These are phyloP conservation scores for Zaprionus inermis DNA, from an alignment of 1,140 invertebrate genomes.

Conservation along the genomic window DNA sequence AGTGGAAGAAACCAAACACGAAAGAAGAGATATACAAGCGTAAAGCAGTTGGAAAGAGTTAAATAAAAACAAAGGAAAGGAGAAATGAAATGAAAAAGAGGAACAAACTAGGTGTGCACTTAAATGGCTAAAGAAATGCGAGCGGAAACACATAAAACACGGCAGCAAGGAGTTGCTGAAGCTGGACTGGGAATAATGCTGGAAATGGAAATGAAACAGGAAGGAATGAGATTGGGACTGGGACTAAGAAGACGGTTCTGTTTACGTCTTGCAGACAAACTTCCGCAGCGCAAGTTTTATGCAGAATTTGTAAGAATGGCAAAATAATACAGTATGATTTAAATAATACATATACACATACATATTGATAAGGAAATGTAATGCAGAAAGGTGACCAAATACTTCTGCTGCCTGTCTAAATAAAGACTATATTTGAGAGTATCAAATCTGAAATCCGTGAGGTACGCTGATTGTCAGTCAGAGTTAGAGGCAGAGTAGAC, in stretches of 20 bases:
- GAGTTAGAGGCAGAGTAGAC: neutral
- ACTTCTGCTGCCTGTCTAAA: neutral
- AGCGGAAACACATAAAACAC: constrained; percentile 69
- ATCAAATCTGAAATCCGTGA: constrained; percentile 26
- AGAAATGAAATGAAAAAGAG: constrained; percentile 18
- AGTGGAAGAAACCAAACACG: constrained; percentile 48
- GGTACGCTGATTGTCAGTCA: constrained; percentile 31
- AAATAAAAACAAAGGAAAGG: constrained; percentile 54
- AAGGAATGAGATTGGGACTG: neutral
- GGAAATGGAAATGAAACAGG: neutral
- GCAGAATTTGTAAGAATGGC: constrained; percentile 49
- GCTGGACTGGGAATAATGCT: neutral
- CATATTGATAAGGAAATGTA: constrained; percentile 46
- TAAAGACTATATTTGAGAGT: neutral
- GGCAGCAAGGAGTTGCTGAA: constrained; percentile 21
- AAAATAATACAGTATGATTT: constrained; percentile 54
- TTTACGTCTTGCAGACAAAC: constrained; percentile 63
- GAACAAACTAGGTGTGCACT: constrained; percentile 63
- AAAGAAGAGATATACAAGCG: constrained; percentile 72
- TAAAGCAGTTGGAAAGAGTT: constrained; percentile 44
- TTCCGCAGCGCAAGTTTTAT: constrained; percentile 65
- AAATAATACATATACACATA: constrained; percentile 59
- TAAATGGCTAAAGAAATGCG: constrained; percentile 74
- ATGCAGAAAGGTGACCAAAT: constrained; percentile 19
- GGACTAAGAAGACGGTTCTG: constrained; percentile 16